These are phyloP conservation scores for Leiothrix lutea DNA, from an alignment of 2,113 vertebrate species.

Conservation along the genomic window DNA sequence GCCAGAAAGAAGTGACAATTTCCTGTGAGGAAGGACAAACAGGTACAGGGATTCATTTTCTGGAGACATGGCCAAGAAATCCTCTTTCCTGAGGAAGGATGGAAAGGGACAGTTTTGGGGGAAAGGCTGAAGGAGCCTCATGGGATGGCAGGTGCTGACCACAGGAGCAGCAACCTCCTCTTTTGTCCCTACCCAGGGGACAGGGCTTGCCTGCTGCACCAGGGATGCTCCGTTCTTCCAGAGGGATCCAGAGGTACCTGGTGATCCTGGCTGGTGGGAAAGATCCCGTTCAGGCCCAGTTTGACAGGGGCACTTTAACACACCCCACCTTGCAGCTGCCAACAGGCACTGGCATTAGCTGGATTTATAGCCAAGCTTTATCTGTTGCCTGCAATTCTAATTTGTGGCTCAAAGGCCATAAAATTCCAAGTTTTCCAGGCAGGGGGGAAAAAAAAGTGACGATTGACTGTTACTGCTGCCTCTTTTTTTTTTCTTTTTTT, in stretches of 20 bases:
- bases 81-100: neutral
- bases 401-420: constrained; percentile 16
- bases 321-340: neutral
- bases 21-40: neutral
- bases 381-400: constrained; percentile 59
- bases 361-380: neutral
- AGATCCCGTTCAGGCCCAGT: accelerated
- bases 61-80: neutral
- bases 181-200: neutral
- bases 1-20: neutral
- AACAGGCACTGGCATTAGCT: neutral
- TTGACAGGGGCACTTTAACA: neutral
- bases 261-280: neutral
- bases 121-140: neutral
- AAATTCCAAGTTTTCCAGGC: constrained; percentile 45
- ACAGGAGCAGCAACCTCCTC: neutral
- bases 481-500: neutral
- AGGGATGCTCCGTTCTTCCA: neutral
- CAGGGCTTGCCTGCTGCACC: neutral
- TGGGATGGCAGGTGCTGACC: neutral
- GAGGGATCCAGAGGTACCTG: neutral
- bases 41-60: neutral
- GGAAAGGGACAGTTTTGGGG: neutral
- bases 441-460: neutral
- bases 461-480: constrained; percentile 41